A percentile compares a stretch with the other conserved stretches of the same genome.
Evolutionary conservation across 2,888 invertebrate genomes (phyloP).

Genomic region (Xestia ashworthii): DNA sequence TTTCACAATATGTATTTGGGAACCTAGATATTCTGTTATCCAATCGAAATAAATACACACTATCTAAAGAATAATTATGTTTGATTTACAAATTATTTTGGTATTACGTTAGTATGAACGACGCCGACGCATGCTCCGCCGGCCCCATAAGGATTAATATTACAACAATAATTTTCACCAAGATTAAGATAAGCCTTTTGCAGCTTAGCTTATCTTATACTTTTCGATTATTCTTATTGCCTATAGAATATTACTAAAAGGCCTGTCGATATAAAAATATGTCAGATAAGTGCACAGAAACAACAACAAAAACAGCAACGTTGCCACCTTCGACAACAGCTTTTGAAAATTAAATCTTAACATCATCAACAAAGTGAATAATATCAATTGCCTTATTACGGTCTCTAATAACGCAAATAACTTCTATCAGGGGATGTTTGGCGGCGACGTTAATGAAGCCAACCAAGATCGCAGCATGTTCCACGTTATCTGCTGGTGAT

Average conservation of each 20-base stretch:
- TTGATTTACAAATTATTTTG: too few relatives aligned
- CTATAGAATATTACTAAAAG: background rate
- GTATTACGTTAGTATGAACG: too few relatives aligned
- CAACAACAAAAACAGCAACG: too few relatives aligned
- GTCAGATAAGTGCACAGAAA: background rate
- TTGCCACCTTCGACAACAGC: background rate
- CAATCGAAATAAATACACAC: too few relatives aligned
- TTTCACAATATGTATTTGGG: too few relatives aligned
- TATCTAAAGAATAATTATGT: too few relatives aligned
- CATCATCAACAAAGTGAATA: background rate
- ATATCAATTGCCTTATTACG: background rate
- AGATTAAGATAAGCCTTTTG: too few relatives aligned
- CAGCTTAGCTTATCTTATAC: too few relatives aligned
- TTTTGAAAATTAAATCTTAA: background rate
- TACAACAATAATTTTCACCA: too few relatives aligned
- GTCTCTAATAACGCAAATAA: slow-evolving; percentile 15
- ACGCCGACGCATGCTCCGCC: too few relatives aligned
- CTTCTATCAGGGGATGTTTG: slow-evolving; percentile 8
- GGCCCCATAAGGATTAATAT: too few relatives aligned
- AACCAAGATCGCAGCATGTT: slow-evolving; percentile 36
- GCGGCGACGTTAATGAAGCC: slow-evolving; percentile 31
- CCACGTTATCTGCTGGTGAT: slow-evolving; percentile 56
- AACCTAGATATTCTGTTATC: too few relatives aligned
- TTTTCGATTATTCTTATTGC: background rate
- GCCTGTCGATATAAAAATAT: background rate